Evolutionary conservation across 1,140 invertebrate species (phyloP), one percentile per base, ranked within the genome.

Genomic region (Nautilus pompilius): DNA sequence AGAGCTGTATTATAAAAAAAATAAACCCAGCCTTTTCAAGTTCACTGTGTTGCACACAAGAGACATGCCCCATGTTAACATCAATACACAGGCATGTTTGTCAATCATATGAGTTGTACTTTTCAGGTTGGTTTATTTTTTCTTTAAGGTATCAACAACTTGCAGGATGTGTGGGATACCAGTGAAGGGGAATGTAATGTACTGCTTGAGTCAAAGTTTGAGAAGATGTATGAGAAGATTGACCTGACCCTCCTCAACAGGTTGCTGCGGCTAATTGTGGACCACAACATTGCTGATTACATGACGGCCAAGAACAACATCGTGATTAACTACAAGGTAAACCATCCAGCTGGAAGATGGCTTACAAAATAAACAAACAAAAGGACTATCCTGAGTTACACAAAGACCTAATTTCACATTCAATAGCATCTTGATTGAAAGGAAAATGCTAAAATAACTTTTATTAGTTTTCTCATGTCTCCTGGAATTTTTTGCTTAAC

Each of bases 271-370:
- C 82, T 99, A 10, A 99, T 99, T 73, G 96, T 99, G 2, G 98
- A 99, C 85, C 98, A 99, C 83, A 99, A 99, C 78, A 99, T 99
- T 79, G 98, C 98, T 72, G 98, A 99, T 90, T 99, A 99, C 79
- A 99, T 99, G 95, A 99, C 97, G 2, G 96, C 98, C 6, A 99
- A 99, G 80, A 99, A 99, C 82, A 99, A 99, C 83, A 95, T 99
- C 28, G 93, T 98, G 26, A 99, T 99, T 60, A 99, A 99, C 84
- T 99, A 99, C 82, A 99, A 99, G 85, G 88, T 88, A 66, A 49
- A 64, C 2, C 3, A 56, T 34, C 6, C 48, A 8, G n/a, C n/a
- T n/a, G n/a, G n/a, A n/a, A n/a, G n/a, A n/a, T n/a, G n/a, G n/a
- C n/a, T n/a, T n/a, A n/a, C n/a, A n/a, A n/a, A n/a, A n/a, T n/a